Percentiles rank a stretch among this genome's conserved stretches.
Conservation (phyloP, 2,888 invertebrate genomes). For the Nephrotoma guestfalica region DNA sequence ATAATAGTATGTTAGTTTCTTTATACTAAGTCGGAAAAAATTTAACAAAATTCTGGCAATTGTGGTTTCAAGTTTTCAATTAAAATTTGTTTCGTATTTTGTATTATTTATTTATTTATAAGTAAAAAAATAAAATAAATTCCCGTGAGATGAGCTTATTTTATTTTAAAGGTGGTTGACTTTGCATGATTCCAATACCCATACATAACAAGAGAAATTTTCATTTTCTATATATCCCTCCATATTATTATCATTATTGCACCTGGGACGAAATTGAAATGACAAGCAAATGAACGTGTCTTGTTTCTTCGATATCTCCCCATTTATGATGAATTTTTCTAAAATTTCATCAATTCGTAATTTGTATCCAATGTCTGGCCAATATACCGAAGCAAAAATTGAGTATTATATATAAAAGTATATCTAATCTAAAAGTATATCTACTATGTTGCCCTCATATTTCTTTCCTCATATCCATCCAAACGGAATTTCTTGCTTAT, state of each 20-base stretch:
- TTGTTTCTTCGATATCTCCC: neutral
- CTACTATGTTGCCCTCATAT: neutral
- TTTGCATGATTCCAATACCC: neutral
- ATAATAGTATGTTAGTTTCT: neutral
- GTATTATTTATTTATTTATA: neutral
- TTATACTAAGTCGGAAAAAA: neutral
- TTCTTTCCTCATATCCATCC: neutral
- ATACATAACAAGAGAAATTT: neutral
- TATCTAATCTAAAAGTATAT: too few relatives aligned
- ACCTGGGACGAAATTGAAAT: neutral
- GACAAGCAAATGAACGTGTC: neutral
- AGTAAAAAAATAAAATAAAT: neutral
- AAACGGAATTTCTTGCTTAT: neutral
- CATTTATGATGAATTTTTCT: neutral
- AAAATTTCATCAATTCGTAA: neutral
- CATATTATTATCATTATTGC: neutral
- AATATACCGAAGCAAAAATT: neutral
- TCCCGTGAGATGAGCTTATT: neutral
- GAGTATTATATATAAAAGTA: neutral
- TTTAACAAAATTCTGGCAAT: neutral
- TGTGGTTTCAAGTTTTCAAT: neutral
- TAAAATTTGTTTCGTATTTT: neutral
- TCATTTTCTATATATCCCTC: neutral
- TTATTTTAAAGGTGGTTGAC: neutral
- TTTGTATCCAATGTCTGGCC: neutral